Conservation (phyloP, 2,888 invertebrate genomes). For the Drosophila nigricruria region DNA sequence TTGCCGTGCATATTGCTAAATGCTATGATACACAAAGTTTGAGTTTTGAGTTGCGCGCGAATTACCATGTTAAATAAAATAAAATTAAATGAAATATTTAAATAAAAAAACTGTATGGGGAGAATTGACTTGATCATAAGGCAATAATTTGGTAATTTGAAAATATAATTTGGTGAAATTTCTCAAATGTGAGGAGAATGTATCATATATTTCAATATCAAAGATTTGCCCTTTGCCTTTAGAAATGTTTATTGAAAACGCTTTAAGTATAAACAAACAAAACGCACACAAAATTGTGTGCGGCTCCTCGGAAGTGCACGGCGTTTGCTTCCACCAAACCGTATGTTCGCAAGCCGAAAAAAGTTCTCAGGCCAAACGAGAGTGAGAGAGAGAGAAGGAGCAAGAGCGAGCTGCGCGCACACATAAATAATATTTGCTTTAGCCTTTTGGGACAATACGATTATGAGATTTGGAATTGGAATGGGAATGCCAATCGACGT, state of each 20-base stretch:
- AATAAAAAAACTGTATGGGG: neutral
- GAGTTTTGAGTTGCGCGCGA: neutral
- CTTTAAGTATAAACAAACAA: constrained; percentile 71
- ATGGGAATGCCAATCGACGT: constrained; percentile 18
- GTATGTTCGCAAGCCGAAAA: constrained; percentile 65
- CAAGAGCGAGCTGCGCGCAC: neutral
- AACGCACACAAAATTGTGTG: constrained; percentile 49
- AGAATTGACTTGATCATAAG: neutral
- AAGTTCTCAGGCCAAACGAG: constrained; percentile 65
- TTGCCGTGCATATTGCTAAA: constrained; percentile 5
- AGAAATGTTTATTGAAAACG: constrained; percentile 71
- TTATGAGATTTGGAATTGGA: constrained; percentile 11
- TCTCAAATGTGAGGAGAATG: no score
- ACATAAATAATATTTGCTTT: constrained; percentile 73
- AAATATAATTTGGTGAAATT: neutral
- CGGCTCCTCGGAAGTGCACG: constrained; percentile 62
- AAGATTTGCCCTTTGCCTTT: constrained; percentile 67
- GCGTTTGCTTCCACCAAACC: constrained; percentile 35
- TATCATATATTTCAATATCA: constrained; percentile 51
- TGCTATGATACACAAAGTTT: constrained; percentile 2
- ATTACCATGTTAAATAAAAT: neutral
- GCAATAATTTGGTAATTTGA: neutral
- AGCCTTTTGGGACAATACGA: constrained; percentile 56
- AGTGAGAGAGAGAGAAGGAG: neutral
- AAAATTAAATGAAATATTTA: neutral